phyloP scores from a whole-genome alignment of 1,140 invertebrate species.

The Pseudoatta argentina region DNA sequence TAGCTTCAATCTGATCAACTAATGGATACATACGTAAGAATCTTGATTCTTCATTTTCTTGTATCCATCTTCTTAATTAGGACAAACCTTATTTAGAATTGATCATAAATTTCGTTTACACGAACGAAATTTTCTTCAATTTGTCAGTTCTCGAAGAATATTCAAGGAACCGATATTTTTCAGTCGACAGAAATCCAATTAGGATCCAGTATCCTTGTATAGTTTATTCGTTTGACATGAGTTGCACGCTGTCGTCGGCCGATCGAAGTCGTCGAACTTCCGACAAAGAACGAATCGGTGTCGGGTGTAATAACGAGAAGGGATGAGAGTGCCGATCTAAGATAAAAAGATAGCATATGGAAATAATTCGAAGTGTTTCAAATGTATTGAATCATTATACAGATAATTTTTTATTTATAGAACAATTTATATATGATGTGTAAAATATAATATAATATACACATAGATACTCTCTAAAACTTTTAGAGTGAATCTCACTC shows the following conservation, averaged over 20 bases:
- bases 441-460: not conserved
- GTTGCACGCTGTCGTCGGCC: constrained; percentile 86
- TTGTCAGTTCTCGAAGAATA: not conserved
- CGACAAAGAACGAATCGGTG: constrained; percentile 86
- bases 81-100: constrained; percentile 27
- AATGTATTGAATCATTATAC: not conserved
- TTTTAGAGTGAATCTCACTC: too few species aligned
- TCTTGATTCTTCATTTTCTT: constrained; percentile 5
- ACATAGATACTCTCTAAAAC: too few species aligned
- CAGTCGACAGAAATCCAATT: constrained; percentile 31
- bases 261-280: constrained; percentile 85
- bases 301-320: constrained; percentile 86
- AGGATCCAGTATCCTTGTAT: not conserved
- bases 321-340: constrained; percentile 84
- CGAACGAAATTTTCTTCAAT: not conserved
- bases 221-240: constrained; percentile 85
- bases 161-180: not conserved
- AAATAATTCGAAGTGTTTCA: not conserved
- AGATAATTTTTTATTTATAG: not conserved
- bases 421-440: not conserved
- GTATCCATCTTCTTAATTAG: not conserved
- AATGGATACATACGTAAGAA: not conserved
- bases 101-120: constrained; percentile 16
- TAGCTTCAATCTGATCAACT: constrained; percentile 2
- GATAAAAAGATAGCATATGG: constrained; percentile 50